phyloP scores from a whole-genome alignment of 2,113 vertebrate genomes.

The Zootoca vivipara region DNA sequence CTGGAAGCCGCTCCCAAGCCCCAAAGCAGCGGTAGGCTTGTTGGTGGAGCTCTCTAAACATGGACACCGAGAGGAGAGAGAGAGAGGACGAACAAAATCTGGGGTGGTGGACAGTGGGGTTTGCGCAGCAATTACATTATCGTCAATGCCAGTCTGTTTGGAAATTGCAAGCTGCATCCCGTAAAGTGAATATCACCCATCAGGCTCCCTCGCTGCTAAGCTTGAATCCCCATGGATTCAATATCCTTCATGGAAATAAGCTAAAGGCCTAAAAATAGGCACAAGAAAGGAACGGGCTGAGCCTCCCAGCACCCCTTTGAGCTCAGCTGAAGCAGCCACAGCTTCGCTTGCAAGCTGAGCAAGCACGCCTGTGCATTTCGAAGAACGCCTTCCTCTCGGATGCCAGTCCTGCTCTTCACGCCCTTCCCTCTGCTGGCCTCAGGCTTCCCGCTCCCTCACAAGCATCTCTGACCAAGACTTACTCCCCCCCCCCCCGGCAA shows the following conservation, averaged over 20 bases:
- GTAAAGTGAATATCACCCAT: not conserved
- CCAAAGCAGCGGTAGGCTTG: not conserved
- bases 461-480: not conserved
- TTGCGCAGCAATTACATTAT: not conserved
- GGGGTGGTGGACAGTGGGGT: not conserved
- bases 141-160: not conserved
- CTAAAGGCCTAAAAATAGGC: not conserved
- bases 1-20: not conserved
- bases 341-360: not conserved
- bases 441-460: not conserved
- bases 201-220: not conserved
- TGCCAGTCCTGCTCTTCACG: not conserved
- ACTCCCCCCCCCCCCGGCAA: not conserved
- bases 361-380: not conserved
- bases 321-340: not conserved
- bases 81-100: not conserved
- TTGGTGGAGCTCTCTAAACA: not conserved
- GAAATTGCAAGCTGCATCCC: not conserved
- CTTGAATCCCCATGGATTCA: constrained; percentile 26
- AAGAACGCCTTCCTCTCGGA: constrained; percentile 5
- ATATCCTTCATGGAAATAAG: constrained; percentile 11
- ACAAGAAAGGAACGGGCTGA: not conserved
- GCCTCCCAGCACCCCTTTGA: not conserved
- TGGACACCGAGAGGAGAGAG: not conserved
- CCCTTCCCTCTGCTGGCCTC: not conserved